phyloP scores from a whole-genome alignment of 1,140 invertebrate genomes.

The Tetramorium simillimum region DNA sequence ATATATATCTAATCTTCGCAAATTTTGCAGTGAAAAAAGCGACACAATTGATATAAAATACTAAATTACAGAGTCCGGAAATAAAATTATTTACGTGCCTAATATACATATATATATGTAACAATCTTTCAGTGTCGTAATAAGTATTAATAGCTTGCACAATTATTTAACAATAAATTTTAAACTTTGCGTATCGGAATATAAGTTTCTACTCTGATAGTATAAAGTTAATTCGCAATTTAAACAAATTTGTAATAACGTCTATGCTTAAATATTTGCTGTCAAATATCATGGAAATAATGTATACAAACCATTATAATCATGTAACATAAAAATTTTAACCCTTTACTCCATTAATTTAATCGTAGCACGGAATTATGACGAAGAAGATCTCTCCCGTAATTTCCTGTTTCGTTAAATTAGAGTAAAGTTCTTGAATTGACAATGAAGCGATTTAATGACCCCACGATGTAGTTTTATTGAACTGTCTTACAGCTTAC shows the following conservation, averaged over 20 bases:
- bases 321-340: background rate
- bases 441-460: conserved; percentile 32
- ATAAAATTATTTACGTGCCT: background rate
- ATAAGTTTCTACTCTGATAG: background rate
- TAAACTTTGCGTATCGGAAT: background rate
- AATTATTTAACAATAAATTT: background rate
- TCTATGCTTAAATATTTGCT: background rate
- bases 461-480: conserved; percentile 47
- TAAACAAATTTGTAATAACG: background rate
- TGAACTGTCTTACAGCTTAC: conserved; percentile 47
- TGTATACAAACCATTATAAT: background rate
- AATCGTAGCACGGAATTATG: background rate
- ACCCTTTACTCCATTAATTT: background rate
- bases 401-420: background rate
- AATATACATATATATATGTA: background rate
- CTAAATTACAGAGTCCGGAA: background rate
- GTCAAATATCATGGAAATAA: background rate
- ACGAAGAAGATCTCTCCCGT: background rate
- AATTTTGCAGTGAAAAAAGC: background rate
- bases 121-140: background rate
- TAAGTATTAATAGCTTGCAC: background rate
- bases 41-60: background rate
- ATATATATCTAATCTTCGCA: background rate
- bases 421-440: background rate
- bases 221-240: background rate